Evolutionary conservation across 2,113 vertebrate genomes (phyloP).

Genomic region (Pipa parva): DNA sequence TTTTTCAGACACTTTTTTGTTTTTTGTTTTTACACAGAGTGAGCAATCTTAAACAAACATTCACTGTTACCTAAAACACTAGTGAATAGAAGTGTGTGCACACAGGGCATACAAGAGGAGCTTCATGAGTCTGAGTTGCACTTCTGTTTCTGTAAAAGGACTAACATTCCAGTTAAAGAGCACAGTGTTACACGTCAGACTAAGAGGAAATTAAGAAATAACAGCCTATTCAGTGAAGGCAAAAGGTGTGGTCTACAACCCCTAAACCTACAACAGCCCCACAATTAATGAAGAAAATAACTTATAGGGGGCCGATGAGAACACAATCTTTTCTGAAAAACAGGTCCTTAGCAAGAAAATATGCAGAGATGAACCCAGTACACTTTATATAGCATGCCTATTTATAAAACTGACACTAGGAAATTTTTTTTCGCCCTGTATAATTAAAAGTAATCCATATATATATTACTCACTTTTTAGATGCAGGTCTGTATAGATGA

Average conservation of each 20-base stretch:
- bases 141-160: not conserved
- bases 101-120: not conserved
- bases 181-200: not conserved
- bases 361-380: not conserved
- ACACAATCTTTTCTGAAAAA: too few relatives aligned
- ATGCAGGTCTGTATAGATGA: too few relatives aligned
- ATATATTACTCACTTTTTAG: too few relatives aligned
- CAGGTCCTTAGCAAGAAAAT: not conserved
- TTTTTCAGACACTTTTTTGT: too few relatives aligned
- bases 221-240: conserved; percentile 12
- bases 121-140: not conserved
- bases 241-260: not conserved
- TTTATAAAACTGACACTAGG: too few relatives aligned
- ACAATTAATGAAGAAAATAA: too few relatives aligned
- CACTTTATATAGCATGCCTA: too few relatives aligned
- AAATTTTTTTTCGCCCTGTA: too few relatives aligned
- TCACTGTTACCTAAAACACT: not conserved
- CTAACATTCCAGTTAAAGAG: not conserved
- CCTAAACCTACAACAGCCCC: not conserved
- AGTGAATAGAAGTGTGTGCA: not conserved
- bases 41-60: not conserved
- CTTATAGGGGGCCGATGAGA: too few relatives aligned
- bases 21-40: too few relatives aligned
- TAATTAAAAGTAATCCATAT: too few relatives aligned
- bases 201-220: not conserved